Base-by-base conservation (phyloP, 1,140 invertebrate species). In the Pinna nobilis region DNA sequence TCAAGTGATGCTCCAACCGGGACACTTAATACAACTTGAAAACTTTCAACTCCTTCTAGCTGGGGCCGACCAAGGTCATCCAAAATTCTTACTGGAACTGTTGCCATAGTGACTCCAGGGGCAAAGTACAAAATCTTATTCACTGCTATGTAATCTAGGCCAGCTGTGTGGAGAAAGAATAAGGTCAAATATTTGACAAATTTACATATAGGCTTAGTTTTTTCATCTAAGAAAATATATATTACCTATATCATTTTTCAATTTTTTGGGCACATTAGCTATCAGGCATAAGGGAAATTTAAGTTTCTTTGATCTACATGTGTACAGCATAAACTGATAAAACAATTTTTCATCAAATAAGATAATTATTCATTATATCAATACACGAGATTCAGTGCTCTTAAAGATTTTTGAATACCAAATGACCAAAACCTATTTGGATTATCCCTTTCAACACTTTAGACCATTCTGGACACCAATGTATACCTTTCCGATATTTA, bases 81-180 rank as follows among this genome's bases (percentile, higher is more conserved):
- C 9, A 89, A 47, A 25, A 90, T 89, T 9, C 64, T 83, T 3
- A 89, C 80, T 32, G 71, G 50, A 9, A 89, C 73, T 4, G 81
- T 84, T 74, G 87, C 81, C 65, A 78, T 77, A 37, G 82, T 86
- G 41, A 84, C 83, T 1, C 88, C 87, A 6, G 88, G 85, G 9
- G 80, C 79, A 72, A 90, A 90, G 55, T 86, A 81, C 11, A 90
- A 70, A 37, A 83, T 85, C 49, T 78, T 84, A 64, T 84, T 86
- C n/a, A 90, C 80, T 3, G 85, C 82, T 11, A 88, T 77, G 68
- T 90, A 90, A 70, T 90, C 89, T 28, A 85, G 25, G 20, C 88
- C 87, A 77, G 84, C 89, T 90, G 71, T n/a, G n/a, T n/a, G n/a
- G n/a, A n/a, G 37, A 59, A 59, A 5, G 32, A 18, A 59, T 25